These are phyloP conservation scores for Brachyistius frenatus DNA, from an alignment of 2,113 vertebrate genomes.

Conservation along the genomic window DNA sequence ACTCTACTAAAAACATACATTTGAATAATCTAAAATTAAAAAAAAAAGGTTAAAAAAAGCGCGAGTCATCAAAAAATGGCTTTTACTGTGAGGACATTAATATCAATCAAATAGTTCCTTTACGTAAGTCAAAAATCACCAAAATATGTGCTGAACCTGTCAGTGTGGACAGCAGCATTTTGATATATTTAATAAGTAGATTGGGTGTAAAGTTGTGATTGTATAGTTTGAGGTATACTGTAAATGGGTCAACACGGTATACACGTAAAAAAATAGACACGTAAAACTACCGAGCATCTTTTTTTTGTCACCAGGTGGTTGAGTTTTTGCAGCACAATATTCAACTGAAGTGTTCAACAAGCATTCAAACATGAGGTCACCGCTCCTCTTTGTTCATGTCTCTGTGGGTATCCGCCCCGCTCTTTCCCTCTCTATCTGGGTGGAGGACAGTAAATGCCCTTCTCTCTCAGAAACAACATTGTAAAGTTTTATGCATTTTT, in stretches of 20 bases:
- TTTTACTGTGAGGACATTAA: no score
- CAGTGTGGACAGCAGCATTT: neutral
- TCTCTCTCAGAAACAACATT: slow-evolving; percentile 9
- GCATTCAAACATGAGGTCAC: neutral
- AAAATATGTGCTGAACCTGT: neutral
- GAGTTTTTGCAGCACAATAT: neutral
- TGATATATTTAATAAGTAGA: no score
- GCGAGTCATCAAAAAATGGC: no score
- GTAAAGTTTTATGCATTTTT: neutral
- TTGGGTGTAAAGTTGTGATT: neutral
- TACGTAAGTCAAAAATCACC: no score
- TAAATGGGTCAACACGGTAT: no score
- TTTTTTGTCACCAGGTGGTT: neutral
- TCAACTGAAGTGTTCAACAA: neutral
- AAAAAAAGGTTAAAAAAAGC: no score
- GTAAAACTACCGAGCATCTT: no score
- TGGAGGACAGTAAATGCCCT: slow-evolving; percentile 2
- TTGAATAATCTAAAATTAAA: no score
- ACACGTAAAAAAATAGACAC: no score
- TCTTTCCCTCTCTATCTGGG: slow-evolving; percentile 9
- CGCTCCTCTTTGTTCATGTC: slow-evolving; percentile 9
- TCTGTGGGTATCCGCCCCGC: neutral
- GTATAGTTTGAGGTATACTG: neutral
- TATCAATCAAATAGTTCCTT: no score
- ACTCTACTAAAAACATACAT: no score